Percentiles rank a stretch among this genome's conserved stretches.
Evolutionary conservation across 2,888 invertebrate species (phyloP).

Genomic region (Aleiodes alternator): DNA sequence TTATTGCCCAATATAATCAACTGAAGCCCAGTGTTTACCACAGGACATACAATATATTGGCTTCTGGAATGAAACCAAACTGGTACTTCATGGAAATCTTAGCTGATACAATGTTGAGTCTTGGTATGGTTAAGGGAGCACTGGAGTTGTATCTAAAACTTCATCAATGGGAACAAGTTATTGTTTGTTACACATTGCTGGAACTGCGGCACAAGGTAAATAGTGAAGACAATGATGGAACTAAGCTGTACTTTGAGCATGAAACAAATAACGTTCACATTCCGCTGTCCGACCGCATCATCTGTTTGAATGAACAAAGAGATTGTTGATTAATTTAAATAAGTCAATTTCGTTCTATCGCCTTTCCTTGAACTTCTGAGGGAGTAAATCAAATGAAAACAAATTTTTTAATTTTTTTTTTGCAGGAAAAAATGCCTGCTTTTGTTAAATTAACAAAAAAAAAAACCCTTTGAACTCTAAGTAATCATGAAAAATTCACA

Average conservation of each 20-base stretch:
- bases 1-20: constrained; percentile 79
- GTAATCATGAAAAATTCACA: no score
- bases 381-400: no score
- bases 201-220: constrained; percentile 88
- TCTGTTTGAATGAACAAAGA: no score
- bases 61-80: constrained; percentile 82
- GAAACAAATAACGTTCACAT: no score
- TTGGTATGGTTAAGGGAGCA: constrained; percentile 91
- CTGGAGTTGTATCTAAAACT: constrained; percentile 86
- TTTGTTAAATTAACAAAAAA: no score
- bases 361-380: no score
- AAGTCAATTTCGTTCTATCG: no score
- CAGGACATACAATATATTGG: constrained; percentile 81
- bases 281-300: no score
- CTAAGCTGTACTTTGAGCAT: not conserved
- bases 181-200: constrained; percentile 91
- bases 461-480: no score
- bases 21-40: constrained; percentile 74
- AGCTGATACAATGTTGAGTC: constrained; percentile 85
- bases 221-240: not conserved
- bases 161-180: constrained; percentile 94
- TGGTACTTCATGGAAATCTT: constrained; percentile 88
- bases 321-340: no score
- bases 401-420: no score
- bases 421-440: no score